These are phyloP conservation scores for Eupelmus urozonus DNA, from an alignment of 2,888 invertebrate species.

Conservation along the genomic window DNA sequence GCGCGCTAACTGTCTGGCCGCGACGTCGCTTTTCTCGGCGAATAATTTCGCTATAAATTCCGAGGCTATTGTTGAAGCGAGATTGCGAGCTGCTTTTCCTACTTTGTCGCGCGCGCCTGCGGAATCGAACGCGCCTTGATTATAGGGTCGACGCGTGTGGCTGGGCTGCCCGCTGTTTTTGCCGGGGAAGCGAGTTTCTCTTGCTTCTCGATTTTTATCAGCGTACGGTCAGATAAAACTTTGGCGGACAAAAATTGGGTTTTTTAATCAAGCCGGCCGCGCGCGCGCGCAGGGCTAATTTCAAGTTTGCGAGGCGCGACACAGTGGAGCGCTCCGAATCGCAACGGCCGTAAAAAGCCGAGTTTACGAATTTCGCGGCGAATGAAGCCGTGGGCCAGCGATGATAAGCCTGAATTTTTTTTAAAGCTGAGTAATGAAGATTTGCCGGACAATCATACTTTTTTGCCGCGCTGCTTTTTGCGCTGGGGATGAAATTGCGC, in stretches of 20 bases:
- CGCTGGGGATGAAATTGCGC: too few relatives aligned
- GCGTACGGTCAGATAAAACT: slow-evolving; percentile 25
- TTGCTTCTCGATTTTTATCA: not conserved
- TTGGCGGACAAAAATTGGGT: slow-evolving; percentile 49
- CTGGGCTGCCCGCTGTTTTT: too few relatives aligned
- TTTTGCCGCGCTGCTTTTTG: too few relatives aligned
- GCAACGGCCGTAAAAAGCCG: slow-evolving; percentile 39
- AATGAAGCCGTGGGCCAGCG: too few relatives aligned
- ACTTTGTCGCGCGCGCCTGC: slow-evolving; percentile 2
- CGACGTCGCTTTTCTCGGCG: not conserved
- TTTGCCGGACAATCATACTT: slow-evolving; percentile 15
- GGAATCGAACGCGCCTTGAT: slow-evolving; percentile 12
- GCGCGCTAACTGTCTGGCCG: slow-evolving; percentile 36
- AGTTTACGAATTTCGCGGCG: slow-evolving; percentile 48
- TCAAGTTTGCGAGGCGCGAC: slow-evolving; percentile 45
- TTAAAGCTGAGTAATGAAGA: slow-evolving; percentile 35
- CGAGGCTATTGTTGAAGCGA: not conserved
- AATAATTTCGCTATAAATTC: slow-evolving; percentile 50
- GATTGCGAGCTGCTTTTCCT: too few relatives aligned
- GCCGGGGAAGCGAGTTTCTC: not conserved
- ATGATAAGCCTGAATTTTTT: slow-evolving; percentile 8
- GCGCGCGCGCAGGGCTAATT: too few relatives aligned
- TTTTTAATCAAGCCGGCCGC: slow-evolving; percentile 57
- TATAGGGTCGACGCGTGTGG: not conserved
- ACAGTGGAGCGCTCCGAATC: not conserved